These are phyloP conservation scores for Sylvia atricapilla DNA, from an alignment of 2,113 vertebrate genomes.

Conservation along the genomic window DNA sequence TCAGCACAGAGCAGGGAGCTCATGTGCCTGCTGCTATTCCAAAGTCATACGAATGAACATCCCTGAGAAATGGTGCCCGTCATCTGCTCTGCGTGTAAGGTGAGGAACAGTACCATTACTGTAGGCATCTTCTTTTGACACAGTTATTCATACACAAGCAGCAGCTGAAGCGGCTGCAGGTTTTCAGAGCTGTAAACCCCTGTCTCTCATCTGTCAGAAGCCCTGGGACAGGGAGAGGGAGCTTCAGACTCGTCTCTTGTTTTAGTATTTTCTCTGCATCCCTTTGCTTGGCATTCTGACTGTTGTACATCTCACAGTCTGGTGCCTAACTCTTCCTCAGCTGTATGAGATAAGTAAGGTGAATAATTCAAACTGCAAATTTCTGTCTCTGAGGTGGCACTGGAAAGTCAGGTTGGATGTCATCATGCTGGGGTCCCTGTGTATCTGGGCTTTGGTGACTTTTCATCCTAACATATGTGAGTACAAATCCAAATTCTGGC, in stretches of 20 bases:
- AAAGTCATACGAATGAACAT: neutral
- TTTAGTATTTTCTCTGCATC: neutral
- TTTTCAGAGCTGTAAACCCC: neutral
- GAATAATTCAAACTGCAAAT: neutral
- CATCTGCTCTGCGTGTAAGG: neutral
- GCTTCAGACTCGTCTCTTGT: neutral
- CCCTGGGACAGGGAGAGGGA: neutral
- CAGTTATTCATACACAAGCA: neutral
- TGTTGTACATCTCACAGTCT: neutral
- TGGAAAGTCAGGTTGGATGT: neutral
- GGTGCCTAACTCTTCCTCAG: neutral
- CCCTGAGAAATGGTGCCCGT: neutral
- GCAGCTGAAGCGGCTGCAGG: neutral
- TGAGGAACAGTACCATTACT: neutral
- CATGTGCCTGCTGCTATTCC: neutral
- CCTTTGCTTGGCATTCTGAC: neutral
- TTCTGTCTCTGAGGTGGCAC: neutral
- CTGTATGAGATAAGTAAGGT: neutral
- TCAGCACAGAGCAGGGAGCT: neutral
- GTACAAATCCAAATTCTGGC: neutral
- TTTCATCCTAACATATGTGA: neutral
- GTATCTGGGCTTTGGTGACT: neutral
- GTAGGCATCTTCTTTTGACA: neutral
- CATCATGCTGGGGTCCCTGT: neutral
- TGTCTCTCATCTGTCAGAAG: neutral